Conservation (phyloP, 2,797 vertebrate species). For the Molossus alvarezi region DNA sequence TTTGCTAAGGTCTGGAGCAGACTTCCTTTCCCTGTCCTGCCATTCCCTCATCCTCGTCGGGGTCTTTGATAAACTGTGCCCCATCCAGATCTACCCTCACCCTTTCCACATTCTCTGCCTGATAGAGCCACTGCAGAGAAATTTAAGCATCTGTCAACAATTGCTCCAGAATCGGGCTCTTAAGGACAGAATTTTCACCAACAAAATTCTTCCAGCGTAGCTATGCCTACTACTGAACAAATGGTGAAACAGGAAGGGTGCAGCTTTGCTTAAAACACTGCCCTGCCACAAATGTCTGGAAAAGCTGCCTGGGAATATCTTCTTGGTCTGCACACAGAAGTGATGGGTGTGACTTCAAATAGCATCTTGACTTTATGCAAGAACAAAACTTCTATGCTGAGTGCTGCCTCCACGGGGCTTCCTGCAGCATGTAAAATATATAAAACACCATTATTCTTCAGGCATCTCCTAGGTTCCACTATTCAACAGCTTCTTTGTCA, state of each 20-base stretch:
- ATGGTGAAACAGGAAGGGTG: not conserved
- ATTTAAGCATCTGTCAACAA: not conserved
- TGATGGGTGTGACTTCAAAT: conserved; percentile 61
- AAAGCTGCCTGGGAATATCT: conserved; percentile 63
- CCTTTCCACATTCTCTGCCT: not conserved
- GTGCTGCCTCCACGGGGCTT: conserved; percentile 31
- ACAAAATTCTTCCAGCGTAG: conserved; percentile 5
- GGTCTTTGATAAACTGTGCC: not conserved
- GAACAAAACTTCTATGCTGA: conserved; percentile 10
- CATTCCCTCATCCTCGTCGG: not conserved
- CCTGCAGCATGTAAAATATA: not conserved
- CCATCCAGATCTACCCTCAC: not conserved
- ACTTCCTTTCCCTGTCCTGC: not conserved
- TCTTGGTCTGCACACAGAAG: conserved; percentile 61
- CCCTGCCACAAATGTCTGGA: conserved; percentile 68
- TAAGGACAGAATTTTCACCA: conserved; percentile 24
- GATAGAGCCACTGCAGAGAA: not conserved
- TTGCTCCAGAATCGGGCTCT: conserved; percentile 1
- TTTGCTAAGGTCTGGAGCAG: not conserved
- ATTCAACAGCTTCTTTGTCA: not conserved
- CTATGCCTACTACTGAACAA: conserved; percentile 63
- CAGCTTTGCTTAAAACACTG: conserved; percentile 23
- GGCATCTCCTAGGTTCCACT: not conserved
- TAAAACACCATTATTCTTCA: conserved; percentile 3
- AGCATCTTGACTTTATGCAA: conserved; percentile 60